Evolutionary conservation across 2,797 vertebrate species (phyloP).

Genomic region (Propithecus perrieri): DNA sequence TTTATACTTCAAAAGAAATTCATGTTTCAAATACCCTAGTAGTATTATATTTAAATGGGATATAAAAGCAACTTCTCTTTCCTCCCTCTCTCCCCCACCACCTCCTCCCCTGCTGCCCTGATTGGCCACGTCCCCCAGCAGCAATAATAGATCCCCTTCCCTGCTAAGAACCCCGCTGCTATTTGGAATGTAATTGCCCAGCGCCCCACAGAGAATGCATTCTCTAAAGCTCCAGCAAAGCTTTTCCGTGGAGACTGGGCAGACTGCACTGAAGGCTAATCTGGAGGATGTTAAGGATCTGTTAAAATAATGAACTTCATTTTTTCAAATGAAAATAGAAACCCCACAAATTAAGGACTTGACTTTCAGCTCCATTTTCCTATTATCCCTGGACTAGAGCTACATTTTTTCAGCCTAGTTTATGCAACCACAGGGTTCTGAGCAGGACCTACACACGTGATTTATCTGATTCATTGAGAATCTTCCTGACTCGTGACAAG

Average conservation of each 20-base stretch:
- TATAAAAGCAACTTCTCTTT: constrained; percentile 53
- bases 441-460: neutral
- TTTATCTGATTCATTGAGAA: neutral
- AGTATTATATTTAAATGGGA: constrained; percentile 52
- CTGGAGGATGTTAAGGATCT: constrained; percentile 39
- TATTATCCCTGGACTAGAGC: neutral
- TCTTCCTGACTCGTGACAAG: neutral
- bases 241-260: constrained; percentile 47
- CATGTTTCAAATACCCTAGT: constrained; percentile 58
- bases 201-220: constrained; percentile 71
- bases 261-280: constrained; percentile 56
- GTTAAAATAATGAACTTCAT: constrained; percentile 73
- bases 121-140: constrained; percentile 41
- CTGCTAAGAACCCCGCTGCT: constrained; percentile 72
- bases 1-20: constrained; percentile 64
- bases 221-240: constrained; percentile 68
- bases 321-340: constrained; percentile 70
- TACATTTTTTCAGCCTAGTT: constrained; percentile 25
- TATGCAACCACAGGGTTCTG: neutral
- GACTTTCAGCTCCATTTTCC: constrained; percentile 12
- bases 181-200: constrained; percentile 70
- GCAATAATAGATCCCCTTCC: constrained; percentile 46
- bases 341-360: constrained; percentile 61
- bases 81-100: neutral
- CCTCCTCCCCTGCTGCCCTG: neutral